Base-by-base conservation (phyloP, 2,888 invertebrate species). In the Chrysolina americana region DNA sequence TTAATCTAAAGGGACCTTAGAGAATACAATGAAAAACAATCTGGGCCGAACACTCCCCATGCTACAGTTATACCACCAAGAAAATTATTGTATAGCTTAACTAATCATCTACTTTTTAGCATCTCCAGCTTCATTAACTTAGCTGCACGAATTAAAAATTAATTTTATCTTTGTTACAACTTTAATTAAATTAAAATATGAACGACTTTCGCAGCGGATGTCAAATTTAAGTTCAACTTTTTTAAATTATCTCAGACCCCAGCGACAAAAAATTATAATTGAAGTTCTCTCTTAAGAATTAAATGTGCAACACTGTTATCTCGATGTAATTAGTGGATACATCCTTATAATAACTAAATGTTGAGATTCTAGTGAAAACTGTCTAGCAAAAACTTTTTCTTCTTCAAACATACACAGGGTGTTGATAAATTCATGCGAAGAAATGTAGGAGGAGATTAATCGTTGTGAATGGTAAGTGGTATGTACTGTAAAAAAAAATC, bases 91-190 rank as follows among this genome's bases (percentile, higher is more conserved):
- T 85, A 85, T 85, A 84, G 82, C 79, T 79, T 76, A 77, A 79
- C 80, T 81, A 80, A 83, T 82, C 80, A 84, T 82, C 80, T 77
- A 81, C 81, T 85, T 84, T 84, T 82, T 82, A 83, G 81, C 80
- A 82, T 81, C 82, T 78, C 80, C 80, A 81, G 82, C 83, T 84
- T 83, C 82, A 83, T 84, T 85, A 83, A 83, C 83, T 85, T 74
- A 80, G 83, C 83, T 83, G 83, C 83, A 81, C 81, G 85, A 88
- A 88, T 88, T 88, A 88, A 88, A 88, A 88, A 88, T 88, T 88
- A 88, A 88, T 88, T 87, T 88, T 86, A 86, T 87, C 87, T 87
- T 85, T 84, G 83, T 86, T 85, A 87, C 87, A 87, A 86, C 85
- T 87, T 88, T 88, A 88, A 87, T 87, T 88, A 86, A 87, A 87